Conservation (phyloP, 2,797 vertebrate genomes). For the Coilia nasus region DNA sequence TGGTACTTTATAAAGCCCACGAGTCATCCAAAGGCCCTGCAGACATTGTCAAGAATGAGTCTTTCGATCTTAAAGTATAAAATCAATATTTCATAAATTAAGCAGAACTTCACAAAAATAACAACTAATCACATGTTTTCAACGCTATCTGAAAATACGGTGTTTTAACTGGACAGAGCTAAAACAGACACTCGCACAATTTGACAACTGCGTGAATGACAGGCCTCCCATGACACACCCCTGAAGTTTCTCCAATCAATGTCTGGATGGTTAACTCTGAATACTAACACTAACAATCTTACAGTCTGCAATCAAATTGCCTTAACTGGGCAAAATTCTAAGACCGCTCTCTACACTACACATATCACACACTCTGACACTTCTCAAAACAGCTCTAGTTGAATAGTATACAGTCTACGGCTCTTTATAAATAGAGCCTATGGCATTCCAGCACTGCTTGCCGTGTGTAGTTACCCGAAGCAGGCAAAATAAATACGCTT, state of each 20-base stretch:
- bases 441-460: neutral
- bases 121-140: neutral
- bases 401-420: conserved; percentile 27
- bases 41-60: neutral
- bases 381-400: neutral
- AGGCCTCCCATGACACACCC: neutral
- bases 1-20: neutral
- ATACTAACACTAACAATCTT: neutral
- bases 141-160: neutral
- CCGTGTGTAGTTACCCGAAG: neutral
- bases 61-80: neutral
- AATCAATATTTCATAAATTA: neutral
- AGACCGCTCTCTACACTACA: neutral
- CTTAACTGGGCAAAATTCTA: neutral
- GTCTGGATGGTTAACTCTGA: neutral
- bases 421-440: neutral
- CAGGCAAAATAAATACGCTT: conserved; percentile 25
- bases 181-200: neutral
- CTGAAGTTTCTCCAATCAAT: conserved; percentile 13
- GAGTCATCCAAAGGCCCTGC: neutral
- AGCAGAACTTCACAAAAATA: neutral
- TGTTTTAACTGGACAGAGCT: neutral
- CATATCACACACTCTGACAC: conserved; percentile 5
- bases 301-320: neutral
- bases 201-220: neutral